Percentiles rank a stretch among this genome's conserved stretches.
phyloP scores from a whole-genome alignment of 2,888 invertebrate species.

The Coelogynopora nodosa region DNA sequence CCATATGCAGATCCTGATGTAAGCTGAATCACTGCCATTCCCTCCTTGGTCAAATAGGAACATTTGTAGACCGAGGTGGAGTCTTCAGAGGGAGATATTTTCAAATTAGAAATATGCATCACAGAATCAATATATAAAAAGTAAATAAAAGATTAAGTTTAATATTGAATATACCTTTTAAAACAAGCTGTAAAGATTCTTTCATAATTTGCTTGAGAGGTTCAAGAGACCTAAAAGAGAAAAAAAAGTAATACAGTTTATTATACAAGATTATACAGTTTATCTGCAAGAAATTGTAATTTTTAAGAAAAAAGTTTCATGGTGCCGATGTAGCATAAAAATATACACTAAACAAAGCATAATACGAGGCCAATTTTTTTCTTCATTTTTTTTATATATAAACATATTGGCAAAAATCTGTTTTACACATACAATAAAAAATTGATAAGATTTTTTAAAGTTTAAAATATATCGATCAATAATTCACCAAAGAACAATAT shows the following conservation, averaged over 20 bases:
- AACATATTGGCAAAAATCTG: too few species aligned
- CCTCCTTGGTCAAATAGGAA: background rate
- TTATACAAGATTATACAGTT: background rate
- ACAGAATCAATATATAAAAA: background rate
- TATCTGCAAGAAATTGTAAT: too few species aligned
- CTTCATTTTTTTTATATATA: too few species aligned
- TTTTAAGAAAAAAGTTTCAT: too few species aligned
- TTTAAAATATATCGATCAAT: background rate
- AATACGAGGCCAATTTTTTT: too few species aligned
- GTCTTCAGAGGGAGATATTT: background rate
- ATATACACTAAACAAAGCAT: too few species aligned
- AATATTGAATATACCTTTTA: constrained; percentile 33
- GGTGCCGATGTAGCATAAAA: too few species aligned
- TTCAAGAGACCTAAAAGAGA: background rate
- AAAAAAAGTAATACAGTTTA: background rate
- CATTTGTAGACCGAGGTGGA: background rate
- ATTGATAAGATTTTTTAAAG: too few species aligned
- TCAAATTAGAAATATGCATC: background rate
- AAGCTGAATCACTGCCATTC: constrained; percentile 7
- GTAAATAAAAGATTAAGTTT: too few species aligned
- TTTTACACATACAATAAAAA: too few species aligned
- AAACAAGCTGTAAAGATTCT: constrained; percentile 33
- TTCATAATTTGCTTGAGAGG: constrained; percentile 22
- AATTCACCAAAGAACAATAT: constrained; percentile 5
- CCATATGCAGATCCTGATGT: background rate